A percentile compares a stretch with the other conserved stretches of the same genome.
phyloP scores from a whole-genome alignment of 2,113 vertebrate genomes.

The Lepidiolamprologus cunningtoni region DNA sequence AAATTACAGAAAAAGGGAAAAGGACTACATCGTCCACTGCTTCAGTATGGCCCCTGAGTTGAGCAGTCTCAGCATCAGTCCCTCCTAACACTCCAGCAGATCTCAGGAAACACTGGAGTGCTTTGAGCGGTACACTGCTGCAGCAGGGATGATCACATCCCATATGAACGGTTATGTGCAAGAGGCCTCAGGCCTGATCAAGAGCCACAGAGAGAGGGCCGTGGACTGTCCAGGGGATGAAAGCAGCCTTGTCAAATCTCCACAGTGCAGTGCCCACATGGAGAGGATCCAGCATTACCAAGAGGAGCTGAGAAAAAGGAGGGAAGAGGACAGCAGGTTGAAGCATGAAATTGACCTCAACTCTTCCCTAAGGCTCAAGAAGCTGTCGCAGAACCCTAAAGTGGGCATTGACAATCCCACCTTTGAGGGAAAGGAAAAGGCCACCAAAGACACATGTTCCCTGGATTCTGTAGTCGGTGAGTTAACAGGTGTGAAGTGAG shows the following conservation, averaged over 20 bases:
- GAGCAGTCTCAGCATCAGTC: background rate
- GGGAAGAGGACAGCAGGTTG: slow-evolving; percentile 77
- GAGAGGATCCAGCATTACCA: slow-evolving; percentile 86
- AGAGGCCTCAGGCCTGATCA: slow-evolving; percentile 75
- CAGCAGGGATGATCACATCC: slow-evolving; percentile 81
- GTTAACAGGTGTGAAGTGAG: background rate
- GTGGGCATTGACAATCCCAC: slow-evolving; percentile 92
- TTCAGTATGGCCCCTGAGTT: slow-evolving; percentile 28
- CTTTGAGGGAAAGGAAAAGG: slow-evolving; percentile 84
- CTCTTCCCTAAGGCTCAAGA: slow-evolving; percentile 86
- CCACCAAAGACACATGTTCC: slow-evolving; percentile 70
- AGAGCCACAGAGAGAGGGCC: slow-evolving; percentile 81
- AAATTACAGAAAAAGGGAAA: background rate
- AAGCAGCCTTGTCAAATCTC: slow-evolving; percentile 54
- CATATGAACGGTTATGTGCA: slow-evolving; percentile 87
- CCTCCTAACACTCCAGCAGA: background rate
- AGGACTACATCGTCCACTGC: background rate
- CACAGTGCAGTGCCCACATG: slow-evolving; percentile 78
- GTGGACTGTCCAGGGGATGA: slow-evolving; percentile 87
- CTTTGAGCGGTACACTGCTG: background rate
- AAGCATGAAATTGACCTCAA: slow-evolving; percentile 86
- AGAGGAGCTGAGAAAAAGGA: slow-evolving; percentile 82
- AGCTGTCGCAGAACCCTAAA: slow-evolving; percentile 85
- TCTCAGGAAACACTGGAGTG: slow-evolving; percentile 5
- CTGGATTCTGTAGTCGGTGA: slow-evolving; percentile 53